Evolutionary conservation across 2,797 vertebrate genomes (phyloP).

Genomic region (Phrynocephalus guinanensis): DNA sequence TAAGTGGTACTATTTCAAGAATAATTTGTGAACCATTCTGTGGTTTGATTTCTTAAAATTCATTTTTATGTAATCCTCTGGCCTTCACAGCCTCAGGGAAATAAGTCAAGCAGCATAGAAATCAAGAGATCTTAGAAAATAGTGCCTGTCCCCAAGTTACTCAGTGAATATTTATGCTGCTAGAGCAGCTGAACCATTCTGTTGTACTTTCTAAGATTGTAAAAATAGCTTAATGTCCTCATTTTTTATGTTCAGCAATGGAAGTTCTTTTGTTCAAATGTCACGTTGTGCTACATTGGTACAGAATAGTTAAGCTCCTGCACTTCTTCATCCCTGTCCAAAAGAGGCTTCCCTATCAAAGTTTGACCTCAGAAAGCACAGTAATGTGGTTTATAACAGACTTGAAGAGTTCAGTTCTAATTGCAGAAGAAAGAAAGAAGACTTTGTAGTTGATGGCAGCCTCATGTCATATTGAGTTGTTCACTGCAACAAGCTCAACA

Average conservation of each 20-base stretch:
- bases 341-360: slow-evolving; percentile 48
- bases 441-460: slow-evolving; percentile 51
- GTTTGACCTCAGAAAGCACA: slow-evolving; percentile 54
- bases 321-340: slow-evolving; percentile 49
- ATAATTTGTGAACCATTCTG: slow-evolving; percentile 53
- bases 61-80: slow-evolving; percentile 55
- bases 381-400: slow-evolving; percentile 34
- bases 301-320: background rate
- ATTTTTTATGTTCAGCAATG: slow-evolving; percentile 42
- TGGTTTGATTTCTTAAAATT: slow-evolving; percentile 52
- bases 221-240: slow-evolving; percentile 42
- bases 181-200: slow-evolving; percentile 30
- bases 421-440: background rate
- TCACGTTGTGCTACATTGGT: slow-evolving; percentile 44
- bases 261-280: slow-evolving; percentile 52
- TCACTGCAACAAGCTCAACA: slow-evolving; percentile 3
- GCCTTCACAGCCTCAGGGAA: slow-evolving; percentile 59
- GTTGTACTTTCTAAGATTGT: slow-evolving; percentile 28
- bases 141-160: slow-evolving; percentile 41
- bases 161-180: slow-evolving; percentile 46
- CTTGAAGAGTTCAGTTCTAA: slow-evolving; percentile 56
- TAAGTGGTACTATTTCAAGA: slow-evolving; percentile 52
- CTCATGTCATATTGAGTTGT: slow-evolving; percentile 33
- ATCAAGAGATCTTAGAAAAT: slow-evolving; percentile 40
- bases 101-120: slow-evolving; percentile 53